Evolutionary conservation across 2,888 invertebrate genomes (phyloP), one percentile per base, ranked within the genome.

Genomic region (Atrina japonica): DNA sequence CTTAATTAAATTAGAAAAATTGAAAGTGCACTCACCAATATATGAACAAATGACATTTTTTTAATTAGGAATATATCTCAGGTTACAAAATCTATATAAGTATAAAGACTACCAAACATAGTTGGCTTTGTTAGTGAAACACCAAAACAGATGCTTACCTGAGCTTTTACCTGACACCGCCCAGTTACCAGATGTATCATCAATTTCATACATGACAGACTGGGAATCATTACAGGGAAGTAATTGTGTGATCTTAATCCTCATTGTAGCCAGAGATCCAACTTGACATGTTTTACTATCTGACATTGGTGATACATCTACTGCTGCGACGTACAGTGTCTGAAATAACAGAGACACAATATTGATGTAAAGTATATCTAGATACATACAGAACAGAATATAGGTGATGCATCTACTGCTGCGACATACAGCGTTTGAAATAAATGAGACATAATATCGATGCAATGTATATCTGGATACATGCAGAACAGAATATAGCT

Each of bases 121-220:
- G n/a, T n/a, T n/a, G n/a, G n/a, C n/a, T n/a, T n/a, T n/a, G n/a
- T n/a, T n/a, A n/a, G n/a, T n/a, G n/a, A n/a, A n/a, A n/a, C n/a
- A n/a, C n/a, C n/a, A n/a, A n/a, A 1, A n/a, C 27, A 30, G 53
- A 53, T 1, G 14, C 45, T 52, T 72, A 93, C 97, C 97, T 82
- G 97, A 96, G 30, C 96, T 96, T 66, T 96, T 93, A 1, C 97
- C 97, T 85, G 96, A 94, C 29, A 97, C 95, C 0, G 96, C 97
- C 98, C 98, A 98, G 92, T 96, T 94, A 41, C 95, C 18, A 6
- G 58, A 29, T 29, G 25, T 40, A 27, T 30, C 53, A n/a, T 64
- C 58, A 14, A 69, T 63, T 45, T 58, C 52, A 64, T 69, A 69
- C 21, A 69, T 14, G 11, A 69, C 27, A 41, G 49, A 41, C 27